phyloP scores from a whole-genome alignment of 2,113 vertebrate genomes.

The Anolis sagrei region DNA sequence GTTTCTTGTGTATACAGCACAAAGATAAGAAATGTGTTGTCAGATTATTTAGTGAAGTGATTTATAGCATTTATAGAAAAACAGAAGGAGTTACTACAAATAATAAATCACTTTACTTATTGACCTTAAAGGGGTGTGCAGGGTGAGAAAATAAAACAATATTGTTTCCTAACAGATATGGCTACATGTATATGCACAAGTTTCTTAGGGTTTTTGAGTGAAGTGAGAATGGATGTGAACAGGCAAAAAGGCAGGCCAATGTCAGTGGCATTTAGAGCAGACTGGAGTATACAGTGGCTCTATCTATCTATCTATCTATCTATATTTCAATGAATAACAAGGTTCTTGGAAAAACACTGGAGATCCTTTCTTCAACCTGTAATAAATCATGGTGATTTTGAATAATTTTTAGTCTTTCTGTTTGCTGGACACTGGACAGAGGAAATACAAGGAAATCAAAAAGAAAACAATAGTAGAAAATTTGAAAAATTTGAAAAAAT shows the following conservation, averaged over 20 bases:
- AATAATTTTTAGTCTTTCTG: too few relatives aligned
- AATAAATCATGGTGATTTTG: too few relatives aligned
- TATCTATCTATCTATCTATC: too few relatives aligned
- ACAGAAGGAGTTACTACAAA: conserved; percentile 20
- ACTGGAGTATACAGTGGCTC: not conserved
- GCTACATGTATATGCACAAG: conserved; percentile 20
- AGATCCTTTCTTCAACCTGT: too few relatives aligned
- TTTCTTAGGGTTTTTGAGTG: not conserved
- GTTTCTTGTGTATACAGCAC: conserved; percentile 62
- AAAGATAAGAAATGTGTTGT: conserved; percentile 53
- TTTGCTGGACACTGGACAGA: not conserved
- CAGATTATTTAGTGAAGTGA: conserved; percentile 40
- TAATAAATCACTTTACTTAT: conserved; percentile 39
- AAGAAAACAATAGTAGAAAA: not conserved
- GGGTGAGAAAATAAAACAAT: conserved; percentile 4
- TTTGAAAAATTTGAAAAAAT: too few relatives aligned
- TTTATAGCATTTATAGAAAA: conserved; percentile 39
- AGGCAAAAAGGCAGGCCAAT: too few relatives aligned
- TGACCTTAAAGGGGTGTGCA: not conserved
- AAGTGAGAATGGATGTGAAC: not conserved
- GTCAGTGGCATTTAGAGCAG: not conserved
- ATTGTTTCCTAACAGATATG: conserved; percentile 40
- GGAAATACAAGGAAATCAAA: fast-evolving
- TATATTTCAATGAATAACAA: not conserved
- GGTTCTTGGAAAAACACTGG: not conserved